Evolutionary conservation across 2,797 vertebrate genomes (phyloP), one percentile per base, ranked within the genome.

Genomic region (Triplophysa yarkandensis): DNA sequence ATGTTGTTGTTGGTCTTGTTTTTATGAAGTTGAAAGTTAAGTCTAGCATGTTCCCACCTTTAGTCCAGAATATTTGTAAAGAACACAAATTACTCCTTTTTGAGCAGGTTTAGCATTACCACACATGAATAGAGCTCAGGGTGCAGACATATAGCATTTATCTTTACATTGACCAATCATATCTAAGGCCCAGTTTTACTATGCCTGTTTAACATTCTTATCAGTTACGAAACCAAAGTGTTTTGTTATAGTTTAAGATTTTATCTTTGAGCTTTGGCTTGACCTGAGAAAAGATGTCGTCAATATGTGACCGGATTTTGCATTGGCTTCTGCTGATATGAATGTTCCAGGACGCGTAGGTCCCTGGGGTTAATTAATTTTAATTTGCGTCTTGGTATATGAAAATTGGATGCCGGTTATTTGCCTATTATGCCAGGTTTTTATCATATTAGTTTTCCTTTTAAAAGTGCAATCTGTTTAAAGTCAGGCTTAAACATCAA

Each of bases 101-200:
- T 13, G 23, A 16, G 3, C 68, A 13, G 28, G 41, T 48, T 71
- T 61, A 48, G 21, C 68, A 25, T 60, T 60, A 60, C 27, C 55
- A 6, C n/a, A 34, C 4, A 70, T 69, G 28, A 34, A 23, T 32
- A 13, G 19, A 46, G n/a, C 8, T 19, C 1, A 28, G 19, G 4
- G 17, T 21, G n/a, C 11, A 16, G 23, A 3, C 4, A 16, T 44
- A 11, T 30, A 43, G 41, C 36, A 4, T 69, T 43, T 70, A 28
- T 32, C 55, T 60, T 60, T 32, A 70, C 39, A 46, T 10, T 58
- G 28, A 32, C 39, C 54, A 60, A 2, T 25, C 25, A 25, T 55
- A 60, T 68, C 50, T 55, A 41, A 23, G n/a, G 9, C 4, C 34
- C 30, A 1, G 23, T 6, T 6, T 23, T 67, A 6, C 4, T 8